Base-by-base conservation (phyloP, 1,140 invertebrate species). In the Caenorhabditis inopinata region DNA sequence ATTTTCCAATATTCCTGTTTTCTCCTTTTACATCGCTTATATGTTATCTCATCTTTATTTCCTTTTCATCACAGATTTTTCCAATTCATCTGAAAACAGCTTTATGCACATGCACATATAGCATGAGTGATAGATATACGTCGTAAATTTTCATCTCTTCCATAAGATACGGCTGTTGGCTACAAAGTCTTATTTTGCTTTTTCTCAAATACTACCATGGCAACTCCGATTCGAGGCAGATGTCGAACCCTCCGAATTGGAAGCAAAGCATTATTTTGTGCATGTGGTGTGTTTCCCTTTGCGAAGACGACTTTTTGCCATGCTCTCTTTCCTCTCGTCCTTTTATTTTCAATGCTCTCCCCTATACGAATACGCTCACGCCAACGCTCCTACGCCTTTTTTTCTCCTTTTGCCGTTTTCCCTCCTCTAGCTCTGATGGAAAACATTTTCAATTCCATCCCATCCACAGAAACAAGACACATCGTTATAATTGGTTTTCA, bases 391-490 rank as follows among this genome's bases (percentile, higher is more conserved):
- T 68, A 68, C 58, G 58, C 29, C 58, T 32, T 32, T 68, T 32
- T 68, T 18, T 68, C n/a, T 68, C n/a, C 58, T 68, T 68, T 32
- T 58, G 6, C 47, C n/a, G 11, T 53, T 27, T 53, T 23, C 23
- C 23, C 23, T 51, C 48, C 21, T 51, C 48, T 51, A 18, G 32
- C 32, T 42, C n/a, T 42, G 58, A 68, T 68, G 58, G 38, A 68
- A 68, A 68, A 68, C 58, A 68, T 68, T 68, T 68, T 42, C 58
- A 68, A 68, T 68, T 68, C 58, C 58, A 68, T 68, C 51, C 32
- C 58, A 68, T 68, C 58, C 27, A 12, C 23, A 38, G 58, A 68
- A 68, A 68, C 58, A 68, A 68, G 58, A 68, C 58, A 68, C 58
- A 68, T 68, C 58, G 58, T 68, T 68, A 68, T 68, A 68, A 68